phyloP scores from a whole-genome alignment of 2,888 invertebrate species.

The Noctua janthe region DNA sequence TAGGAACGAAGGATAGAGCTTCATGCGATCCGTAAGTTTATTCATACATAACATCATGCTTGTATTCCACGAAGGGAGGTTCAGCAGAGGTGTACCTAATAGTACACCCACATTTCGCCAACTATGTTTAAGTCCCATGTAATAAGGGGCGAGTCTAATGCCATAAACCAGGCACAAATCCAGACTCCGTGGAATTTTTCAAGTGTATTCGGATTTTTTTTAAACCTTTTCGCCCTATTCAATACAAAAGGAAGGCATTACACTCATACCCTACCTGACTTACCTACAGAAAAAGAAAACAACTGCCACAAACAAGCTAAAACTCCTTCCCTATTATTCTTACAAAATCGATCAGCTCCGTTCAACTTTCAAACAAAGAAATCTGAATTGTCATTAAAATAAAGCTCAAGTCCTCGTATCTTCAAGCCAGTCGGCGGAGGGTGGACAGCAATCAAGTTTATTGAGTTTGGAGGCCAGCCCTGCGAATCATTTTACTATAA shows the following conservation, averaged over 20 bases:
- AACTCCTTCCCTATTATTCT: not conserved
- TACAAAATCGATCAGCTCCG: constrained; percentile 10
- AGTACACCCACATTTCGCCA: too few species aligned
- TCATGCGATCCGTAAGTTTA: not conserved
- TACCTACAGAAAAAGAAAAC: not conserved
- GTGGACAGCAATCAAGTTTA: constrained; percentile 73
- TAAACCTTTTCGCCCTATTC: too few species aligned
- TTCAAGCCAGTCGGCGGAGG: constrained; percentile 64
- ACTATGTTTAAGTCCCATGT: too few species aligned
- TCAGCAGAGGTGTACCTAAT: too few species aligned
- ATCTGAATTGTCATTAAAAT: constrained; percentile 59
- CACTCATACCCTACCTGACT: not conserved
- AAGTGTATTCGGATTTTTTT: too few species aligned
- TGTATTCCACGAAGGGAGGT: too few species aligned
- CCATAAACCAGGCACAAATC: too few species aligned
- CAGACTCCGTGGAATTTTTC: too few species aligned
- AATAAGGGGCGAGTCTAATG: too few species aligned
- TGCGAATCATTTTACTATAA: constrained; percentile 77
- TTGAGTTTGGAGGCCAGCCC: constrained; percentile 72
- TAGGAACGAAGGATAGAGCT: not conserved
- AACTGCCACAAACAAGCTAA: not conserved
- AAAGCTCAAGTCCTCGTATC: constrained; percentile 42
- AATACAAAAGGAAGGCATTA: not conserved
- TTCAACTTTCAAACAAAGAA: constrained; percentile 38
- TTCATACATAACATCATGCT: too few species aligned